Conservation (phyloP, 2,113 vertebrate genomes). For the Bombycilla garrulus region DNA sequence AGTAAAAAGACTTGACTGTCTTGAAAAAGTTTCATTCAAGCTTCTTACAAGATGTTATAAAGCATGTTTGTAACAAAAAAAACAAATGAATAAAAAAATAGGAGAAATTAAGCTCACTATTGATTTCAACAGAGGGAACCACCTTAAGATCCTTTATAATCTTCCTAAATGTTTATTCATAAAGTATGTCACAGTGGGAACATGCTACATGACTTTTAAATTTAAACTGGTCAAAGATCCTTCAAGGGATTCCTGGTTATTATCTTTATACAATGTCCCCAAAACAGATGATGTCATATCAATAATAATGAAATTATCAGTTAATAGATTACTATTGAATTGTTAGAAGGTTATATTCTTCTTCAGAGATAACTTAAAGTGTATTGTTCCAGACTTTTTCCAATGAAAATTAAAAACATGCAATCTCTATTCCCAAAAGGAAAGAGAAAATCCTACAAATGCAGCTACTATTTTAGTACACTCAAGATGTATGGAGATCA, state of each 20-base stretch:
- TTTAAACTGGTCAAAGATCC: constrained; percentile 43
- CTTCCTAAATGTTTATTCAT: not conserved
- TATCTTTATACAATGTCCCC: constrained; percentile 19
- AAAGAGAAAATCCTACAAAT: constrained; percentile 33
- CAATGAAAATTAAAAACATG: constrained; percentile 49
- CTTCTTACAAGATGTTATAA: not conserved
- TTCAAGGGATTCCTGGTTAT: constrained; percentile 10
- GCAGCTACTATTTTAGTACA: not conserved
- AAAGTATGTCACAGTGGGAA: not conserved
- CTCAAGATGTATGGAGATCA: not conserved
- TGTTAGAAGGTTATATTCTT: constrained; percentile 48
- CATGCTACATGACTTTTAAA: constrained; percentile 5
- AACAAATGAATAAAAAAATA: not conserved
- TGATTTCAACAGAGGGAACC: not conserved
- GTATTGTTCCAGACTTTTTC: constrained; percentile 44
- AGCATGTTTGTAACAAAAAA: not conserved
- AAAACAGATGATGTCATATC: constrained; percentile 63
- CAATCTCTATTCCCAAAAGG: constrained; percentile 7
- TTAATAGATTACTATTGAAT: constrained; percentile 70
- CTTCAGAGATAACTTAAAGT: constrained; percentile 42
- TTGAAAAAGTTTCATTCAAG: not conserved
- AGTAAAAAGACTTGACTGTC: not conserved
- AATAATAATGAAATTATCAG: constrained; percentile 70
- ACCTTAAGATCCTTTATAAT: not conserved
- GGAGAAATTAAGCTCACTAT: not conserved